A percentile compares a stretch with the other conserved stretches of the same genome.
Evolutionary conservation across 2,888 invertebrate species (phyloP).

Genomic region (Megalurothrips usitatus): DNA sequence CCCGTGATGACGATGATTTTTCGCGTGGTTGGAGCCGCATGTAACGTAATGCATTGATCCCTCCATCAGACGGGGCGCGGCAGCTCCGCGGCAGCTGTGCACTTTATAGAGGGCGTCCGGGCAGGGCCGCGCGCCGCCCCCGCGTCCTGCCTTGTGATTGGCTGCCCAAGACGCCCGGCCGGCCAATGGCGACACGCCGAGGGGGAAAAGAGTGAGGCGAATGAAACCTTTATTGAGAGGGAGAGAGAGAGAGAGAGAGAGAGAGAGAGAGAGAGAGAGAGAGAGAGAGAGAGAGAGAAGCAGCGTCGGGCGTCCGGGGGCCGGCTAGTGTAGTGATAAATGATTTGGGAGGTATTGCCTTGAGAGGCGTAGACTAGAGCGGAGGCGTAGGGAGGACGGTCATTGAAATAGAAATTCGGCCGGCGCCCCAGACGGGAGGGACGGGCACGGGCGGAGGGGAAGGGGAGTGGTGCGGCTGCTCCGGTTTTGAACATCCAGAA

Average conservation of each 20-base stretch:
- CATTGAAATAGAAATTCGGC: no score
- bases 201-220: not conserved
- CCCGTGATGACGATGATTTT: slow-evolving; percentile 1
- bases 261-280: not conserved
- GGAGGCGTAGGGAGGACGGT: no score
- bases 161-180: not conserved
- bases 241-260: not conserved
- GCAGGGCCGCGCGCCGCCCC: no score
- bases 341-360: not conserved
- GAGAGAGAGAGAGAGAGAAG: not conserved
- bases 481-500: no score
- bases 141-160: not conserved
- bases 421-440: no score
- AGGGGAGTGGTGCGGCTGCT: no score
- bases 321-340: not conserved
- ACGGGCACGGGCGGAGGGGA: no score
- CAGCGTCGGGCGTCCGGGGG: no score
- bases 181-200: not conserved
- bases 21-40: not conserved
- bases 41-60: no score
- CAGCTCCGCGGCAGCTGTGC: not conserved
- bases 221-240: no score
- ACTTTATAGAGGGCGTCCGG: not conserved
- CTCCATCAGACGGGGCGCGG: not conserved
- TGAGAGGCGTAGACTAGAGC: not conserved